Conservation (phyloP, 2,113 vertebrate genomes). For the Todiramphus saurophagus region DNA sequence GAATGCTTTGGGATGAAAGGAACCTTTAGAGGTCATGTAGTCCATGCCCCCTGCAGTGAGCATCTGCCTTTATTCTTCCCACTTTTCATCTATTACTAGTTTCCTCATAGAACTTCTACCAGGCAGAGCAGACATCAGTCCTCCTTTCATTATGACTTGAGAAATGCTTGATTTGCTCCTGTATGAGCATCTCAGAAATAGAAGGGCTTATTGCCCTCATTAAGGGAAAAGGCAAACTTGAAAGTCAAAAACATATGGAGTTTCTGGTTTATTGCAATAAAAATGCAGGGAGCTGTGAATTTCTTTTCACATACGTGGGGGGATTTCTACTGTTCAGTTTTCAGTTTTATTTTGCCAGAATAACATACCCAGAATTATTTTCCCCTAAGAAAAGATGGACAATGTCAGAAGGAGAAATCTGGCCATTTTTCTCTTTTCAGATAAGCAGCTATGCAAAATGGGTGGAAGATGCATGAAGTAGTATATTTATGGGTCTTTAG, state of each 20-base stretch:
- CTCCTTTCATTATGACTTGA: not conserved
- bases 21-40: not conserved
- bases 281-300: not conserved
- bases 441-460: not conserved
- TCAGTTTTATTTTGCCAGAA: not conserved
- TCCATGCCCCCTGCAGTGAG: not conserved
- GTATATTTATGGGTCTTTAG: not conserved
- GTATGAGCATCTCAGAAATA: not conserved
- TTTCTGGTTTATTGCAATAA: not conserved
- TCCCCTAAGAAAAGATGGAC: not conserved
- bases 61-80: not conserved
- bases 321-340: constrained; percentile 14
- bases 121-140: not conserved
- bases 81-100: not conserved
- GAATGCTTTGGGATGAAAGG: not conserved
- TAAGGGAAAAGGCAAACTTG: not conserved
- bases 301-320: not conserved
- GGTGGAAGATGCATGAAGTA: not conserved
- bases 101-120: not conserved
- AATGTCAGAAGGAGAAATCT: not conserved
- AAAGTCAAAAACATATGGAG: constrained; percentile 13
- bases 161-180: not conserved
- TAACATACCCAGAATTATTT: not conserved
- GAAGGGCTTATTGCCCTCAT: not conserved
- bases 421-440: not conserved